Percentiles rank a stretch among this genome's conserved stretches.
phyloP scores from a whole-genome alignment of 2,888 invertebrate genomes.

The Cactoblastis cactorum region DNA sequence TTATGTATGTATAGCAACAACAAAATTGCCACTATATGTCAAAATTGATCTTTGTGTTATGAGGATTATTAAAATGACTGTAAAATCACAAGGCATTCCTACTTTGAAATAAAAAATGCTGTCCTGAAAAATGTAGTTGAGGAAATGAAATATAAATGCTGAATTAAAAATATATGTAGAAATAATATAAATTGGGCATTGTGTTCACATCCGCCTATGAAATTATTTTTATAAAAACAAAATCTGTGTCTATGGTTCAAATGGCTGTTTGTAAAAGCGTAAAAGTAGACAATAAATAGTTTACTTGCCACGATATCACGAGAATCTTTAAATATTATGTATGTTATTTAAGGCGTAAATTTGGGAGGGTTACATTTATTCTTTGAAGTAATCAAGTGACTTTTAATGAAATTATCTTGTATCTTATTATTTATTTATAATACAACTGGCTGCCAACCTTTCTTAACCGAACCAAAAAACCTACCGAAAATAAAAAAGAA shows the following conservation, averaged over 20 bases:
- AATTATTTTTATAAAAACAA: conserved; percentile 46
- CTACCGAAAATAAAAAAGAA: no score
- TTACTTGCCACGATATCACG: conserved; percentile 17
- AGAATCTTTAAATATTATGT: not conserved
- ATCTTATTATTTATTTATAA: no score
- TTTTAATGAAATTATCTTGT: no score
- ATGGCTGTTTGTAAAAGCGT: conserved; percentile 28
- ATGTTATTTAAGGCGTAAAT: not conserved
- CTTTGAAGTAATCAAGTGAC: no score
- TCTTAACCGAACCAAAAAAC: no score
- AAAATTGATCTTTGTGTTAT: not conserved
- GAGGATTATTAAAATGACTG: not conserved
- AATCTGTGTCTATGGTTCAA: conserved; percentile 27
- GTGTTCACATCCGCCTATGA: conserved; percentile 52
- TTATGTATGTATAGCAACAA: no score
- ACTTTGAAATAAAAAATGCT: not conserved
- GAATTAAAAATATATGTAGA: conserved; percentile 14
- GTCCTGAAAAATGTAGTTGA: conserved; percentile 17
- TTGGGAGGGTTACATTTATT: no score
- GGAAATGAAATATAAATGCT: conserved; percentile 12
- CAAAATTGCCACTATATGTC: not conserved
- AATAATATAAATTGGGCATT: conserved; percentile 30
- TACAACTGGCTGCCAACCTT: no score
- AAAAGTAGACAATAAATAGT: conserved; percentile 35
- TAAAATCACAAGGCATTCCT: not conserved